phyloP scores from a whole-genome alignment of 2,888 invertebrate species.

The Didymodactylos carnosus region DNA sequence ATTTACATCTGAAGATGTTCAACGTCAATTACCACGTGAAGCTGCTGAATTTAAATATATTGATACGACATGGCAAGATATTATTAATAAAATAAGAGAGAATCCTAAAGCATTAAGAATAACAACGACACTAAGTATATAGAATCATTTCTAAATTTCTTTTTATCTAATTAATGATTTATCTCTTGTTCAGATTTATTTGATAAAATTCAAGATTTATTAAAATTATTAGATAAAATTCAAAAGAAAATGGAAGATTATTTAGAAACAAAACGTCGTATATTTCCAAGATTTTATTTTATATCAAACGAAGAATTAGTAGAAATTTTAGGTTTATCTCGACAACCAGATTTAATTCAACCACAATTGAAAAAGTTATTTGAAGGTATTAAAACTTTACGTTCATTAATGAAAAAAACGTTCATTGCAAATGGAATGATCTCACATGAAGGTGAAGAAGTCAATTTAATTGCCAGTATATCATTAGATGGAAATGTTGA shows the following conservation, averaged over 20 bases:
- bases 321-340: slow-evolving; percentile 66
- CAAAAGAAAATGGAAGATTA: slow-evolving; percentile 64
- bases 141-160: slow-evolving; percentile 20
- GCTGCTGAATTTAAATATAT: slow-evolving; percentile 52
- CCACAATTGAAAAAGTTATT: slow-evolving; percentile 68
- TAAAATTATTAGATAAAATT: slow-evolving; percentile 54
- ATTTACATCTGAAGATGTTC: slow-evolving; percentile 61
- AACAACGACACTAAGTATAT: slow-evolving; percentile 18
- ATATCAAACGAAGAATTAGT: slow-evolving; percentile 60
- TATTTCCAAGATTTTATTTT: slow-evolving; percentile 64
- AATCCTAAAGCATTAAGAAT: slow-evolving; percentile 33
- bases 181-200: neutral
- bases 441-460: neutral
- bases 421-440: slow-evolving; percentile 18
- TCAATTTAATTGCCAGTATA: neutral
- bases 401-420: slow-evolving; percentile 30
- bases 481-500: neutral
- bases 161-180: neutral
- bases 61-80: slow-evolving; percentile 50
- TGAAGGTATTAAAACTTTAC: slow-evolving; percentile 50
- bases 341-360: slow-evolving; percentile 59
- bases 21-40: slow-evolving; percentile 52
- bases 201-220: slow-evolving; percentile 45
- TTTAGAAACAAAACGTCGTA: slow-evolving; percentile 61
- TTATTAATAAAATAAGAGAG: slow-evolving; percentile 38